These are phyloP conservation scores for Leptopilina myrica DNA, from an alignment of 2,888 invertebrate species.

Conservation along the genomic window DNA sequence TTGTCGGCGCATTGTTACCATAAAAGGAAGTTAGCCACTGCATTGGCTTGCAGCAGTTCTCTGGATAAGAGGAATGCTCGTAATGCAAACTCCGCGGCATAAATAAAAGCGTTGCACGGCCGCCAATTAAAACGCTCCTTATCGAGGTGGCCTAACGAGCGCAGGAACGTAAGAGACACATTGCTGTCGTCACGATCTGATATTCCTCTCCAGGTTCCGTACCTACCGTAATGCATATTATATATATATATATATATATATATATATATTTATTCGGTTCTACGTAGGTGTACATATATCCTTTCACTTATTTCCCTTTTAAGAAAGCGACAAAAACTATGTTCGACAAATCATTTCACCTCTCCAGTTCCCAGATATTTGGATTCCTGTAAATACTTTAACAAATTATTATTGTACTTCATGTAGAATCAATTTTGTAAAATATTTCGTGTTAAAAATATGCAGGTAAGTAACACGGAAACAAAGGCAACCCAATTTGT, in stretches of 20 bases:
- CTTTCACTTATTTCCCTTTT: constrained; percentile 37
- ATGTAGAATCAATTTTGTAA: too few species aligned
- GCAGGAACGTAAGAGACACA: constrained; percentile 49
- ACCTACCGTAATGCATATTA: constrained; percentile 34
- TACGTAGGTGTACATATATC: constrained; percentile 19
- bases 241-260: too few species aligned
- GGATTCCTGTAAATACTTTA: background rate
- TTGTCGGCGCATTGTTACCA: constrained; percentile 38
- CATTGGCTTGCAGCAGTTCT: constrained; percentile 27
- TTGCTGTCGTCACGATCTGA: constrained; percentile 42
- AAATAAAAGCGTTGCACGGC: constrained; percentile 48
- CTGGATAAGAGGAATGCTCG: constrained; percentile 32
- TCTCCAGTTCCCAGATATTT: background rate
- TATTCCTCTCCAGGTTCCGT: constrained; percentile 35
- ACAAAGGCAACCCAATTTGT: too few species aligned
- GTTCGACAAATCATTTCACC: constrained; percentile 33
- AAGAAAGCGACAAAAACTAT: constrained; percentile 17
- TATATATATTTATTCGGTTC: background rate
- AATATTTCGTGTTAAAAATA: too few species aligned
- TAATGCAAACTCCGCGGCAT: constrained; percentile 35
- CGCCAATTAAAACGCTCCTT: constrained; percentile 75
- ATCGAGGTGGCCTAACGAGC: constrained; percentile 63
- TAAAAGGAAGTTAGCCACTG: constrained; percentile 39
- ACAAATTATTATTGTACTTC: too few species aligned
- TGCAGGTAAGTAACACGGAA: too few species aligned